Conservation (phyloP, 2,888 invertebrate genomes). For the Poecilus cupreus region DNA sequence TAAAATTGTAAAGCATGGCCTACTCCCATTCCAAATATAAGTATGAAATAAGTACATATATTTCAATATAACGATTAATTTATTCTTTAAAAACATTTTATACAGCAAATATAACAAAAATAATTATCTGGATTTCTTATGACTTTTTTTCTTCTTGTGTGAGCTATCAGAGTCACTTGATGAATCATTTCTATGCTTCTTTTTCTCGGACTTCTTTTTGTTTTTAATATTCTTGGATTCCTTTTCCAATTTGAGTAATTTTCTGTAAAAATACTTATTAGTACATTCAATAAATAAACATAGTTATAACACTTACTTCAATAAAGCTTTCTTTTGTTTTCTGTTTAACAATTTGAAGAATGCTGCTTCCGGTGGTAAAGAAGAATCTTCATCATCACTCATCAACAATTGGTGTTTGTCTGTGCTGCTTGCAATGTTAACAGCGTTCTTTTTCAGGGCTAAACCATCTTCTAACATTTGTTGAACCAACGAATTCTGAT, state of each 20-base stretch:
- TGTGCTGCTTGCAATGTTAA: slow-evolving; percentile 74
- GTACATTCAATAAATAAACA: slow-evolving; percentile 30
- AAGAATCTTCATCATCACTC: slow-evolving; percentile 74
- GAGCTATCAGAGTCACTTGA: slow-evolving; percentile 29
- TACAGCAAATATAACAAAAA: not conserved
- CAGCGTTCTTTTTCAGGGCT: slow-evolving; percentile 85
- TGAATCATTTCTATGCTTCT: slow-evolving; percentile 58
- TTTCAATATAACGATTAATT: not conserved
- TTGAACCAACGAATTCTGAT: slow-evolving; percentile 85
- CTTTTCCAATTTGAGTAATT: slow-evolving; percentile 81
- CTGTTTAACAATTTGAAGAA: slow-evolving; percentile 89
- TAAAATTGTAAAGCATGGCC: not conserved
- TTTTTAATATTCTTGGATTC: slow-evolving; percentile 64
- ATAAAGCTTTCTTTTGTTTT: slow-evolving; percentile 91
- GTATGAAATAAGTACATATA: not conserved
- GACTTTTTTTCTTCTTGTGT: slow-evolving; percentile 20
- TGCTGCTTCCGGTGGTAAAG: slow-evolving; percentile 80
- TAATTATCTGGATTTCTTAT: slow-evolving; percentile 24
- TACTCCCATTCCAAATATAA: not conserved
- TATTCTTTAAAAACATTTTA: not conserved
- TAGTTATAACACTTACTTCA: slow-evolving; percentile 78
- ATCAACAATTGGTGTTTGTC: slow-evolving; percentile 78
- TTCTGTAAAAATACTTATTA: slow-evolving; percentile 72
- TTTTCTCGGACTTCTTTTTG: slow-evolving; percentile 66
- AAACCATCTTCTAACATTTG: slow-evolving; percentile 96